These are phyloP conservation scores for Capreolus pygargus DNA, from an alignment of 2,113 vertebrate genomes.

Conservation along the genomic window DNA sequence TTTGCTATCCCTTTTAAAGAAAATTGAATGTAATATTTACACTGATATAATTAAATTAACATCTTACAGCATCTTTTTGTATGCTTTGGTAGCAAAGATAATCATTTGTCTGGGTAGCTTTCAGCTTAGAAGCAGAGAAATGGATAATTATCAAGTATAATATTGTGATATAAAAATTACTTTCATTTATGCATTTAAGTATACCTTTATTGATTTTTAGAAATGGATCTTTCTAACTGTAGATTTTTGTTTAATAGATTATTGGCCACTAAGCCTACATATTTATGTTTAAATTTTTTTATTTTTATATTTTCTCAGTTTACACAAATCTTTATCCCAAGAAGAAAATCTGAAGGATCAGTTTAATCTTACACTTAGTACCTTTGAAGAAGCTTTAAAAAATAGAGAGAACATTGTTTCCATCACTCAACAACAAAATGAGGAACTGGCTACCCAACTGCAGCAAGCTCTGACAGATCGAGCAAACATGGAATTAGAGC, in stretches of 20 bases:
- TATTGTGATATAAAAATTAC: constrained; percentile 11
- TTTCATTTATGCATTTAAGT: background rate
- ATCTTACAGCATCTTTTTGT: constrained; percentile 52
- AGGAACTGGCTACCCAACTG: constrained; percentile 83
- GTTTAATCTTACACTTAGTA: constrained; percentile 67
- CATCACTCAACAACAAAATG: constrained; percentile 80
- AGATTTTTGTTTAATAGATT: background rate
- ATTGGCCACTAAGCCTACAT: background rate
- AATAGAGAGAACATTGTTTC: constrained; percentile 76
- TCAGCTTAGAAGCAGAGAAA: constrained; percentile 18
- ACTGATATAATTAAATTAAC: constrained; percentile 61
- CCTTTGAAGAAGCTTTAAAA: constrained; percentile 76
- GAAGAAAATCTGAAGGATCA: constrained; percentile 81
- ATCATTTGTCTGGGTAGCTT: constrained; percentile 45
- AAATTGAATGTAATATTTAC: constrained; percentile 63
- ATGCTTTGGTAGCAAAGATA: constrained; percentile 40
- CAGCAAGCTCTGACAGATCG: constrained; percentile 80
- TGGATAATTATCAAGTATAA: constrained; percentile 12
- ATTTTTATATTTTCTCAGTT: constrained; percentile 74
- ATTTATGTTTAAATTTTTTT: constrained; percentile 10
- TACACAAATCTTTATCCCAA: constrained; percentile 83
- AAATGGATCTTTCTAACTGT: constrained; percentile 1
- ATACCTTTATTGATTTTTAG: constrained; percentile 34
- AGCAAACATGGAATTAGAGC: constrained; percentile 78
- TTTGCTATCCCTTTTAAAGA: constrained; percentile 61